Base-by-base conservation (phyloP, 53 echinoderm and acorn worm species). In the Hippasteria phrygiana region DNA sequence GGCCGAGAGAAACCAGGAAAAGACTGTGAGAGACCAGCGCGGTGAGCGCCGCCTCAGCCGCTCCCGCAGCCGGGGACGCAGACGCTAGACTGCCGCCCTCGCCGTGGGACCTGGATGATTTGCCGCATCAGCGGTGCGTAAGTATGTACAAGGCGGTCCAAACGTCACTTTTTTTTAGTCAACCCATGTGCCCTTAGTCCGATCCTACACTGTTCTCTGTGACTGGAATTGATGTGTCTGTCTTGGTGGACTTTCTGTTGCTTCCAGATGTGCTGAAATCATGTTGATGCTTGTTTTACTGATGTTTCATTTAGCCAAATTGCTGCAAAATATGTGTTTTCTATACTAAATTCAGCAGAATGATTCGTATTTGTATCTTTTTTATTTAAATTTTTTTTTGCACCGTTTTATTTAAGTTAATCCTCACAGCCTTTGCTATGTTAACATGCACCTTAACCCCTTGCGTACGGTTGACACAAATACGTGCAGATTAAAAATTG, bases 1-100 rank as follows among this genome's bases (percentile, higher is more conserved):
- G 67, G 17, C 42, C 12, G 51, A 70, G 34, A 5, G 40, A 37
- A 43, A 45, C 46, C 28, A 31, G 33, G 41, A 16, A 5, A 28
- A n/a, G 4, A 29, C 31, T 20, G 54, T 9, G 3, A 53, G 36
- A 9, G 14, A 27, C 1, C 53, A 54, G 20, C 43, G 78, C 22
- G 20, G 54, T 20, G 55, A 4, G 22, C 77, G 78, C 34, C 31
- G 77, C 16, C 75, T 59, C 14, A 90, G 90, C 28, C 89, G 89
- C 31, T 73, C 81, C 32, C 81, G 81, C 2, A 90, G 90, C 53
- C 55, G 90, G 56, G 82, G 90, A 7, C 71, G 85, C 38, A 69
- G 71, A 71, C 85, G 39, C 20, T 85, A 64, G 53, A 10, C 1
- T 13, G 37, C 4, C 48, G 85, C 1, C 47, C 11, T n/a, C 34